phyloP scores from a whole-genome alignment of 2,797 vertebrate species.

The Poecilia wingei region DNA sequence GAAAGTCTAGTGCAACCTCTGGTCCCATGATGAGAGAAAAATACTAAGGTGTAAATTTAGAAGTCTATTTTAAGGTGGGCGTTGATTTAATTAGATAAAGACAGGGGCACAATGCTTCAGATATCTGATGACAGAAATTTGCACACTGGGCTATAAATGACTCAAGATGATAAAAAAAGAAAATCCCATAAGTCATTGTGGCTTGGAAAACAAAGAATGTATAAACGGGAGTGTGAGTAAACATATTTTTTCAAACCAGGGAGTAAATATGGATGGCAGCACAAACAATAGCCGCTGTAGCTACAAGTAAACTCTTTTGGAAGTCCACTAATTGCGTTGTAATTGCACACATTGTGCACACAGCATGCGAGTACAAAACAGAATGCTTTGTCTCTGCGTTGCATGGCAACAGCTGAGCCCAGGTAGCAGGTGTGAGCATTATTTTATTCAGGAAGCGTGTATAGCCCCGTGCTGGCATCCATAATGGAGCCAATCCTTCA shows the following conservation, averaged over 20 bases:
- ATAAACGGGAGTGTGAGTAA: not conserved
- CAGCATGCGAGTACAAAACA: slow-evolving; percentile 52
- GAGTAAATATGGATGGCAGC: slow-evolving; percentile 16
- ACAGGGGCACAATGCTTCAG: not conserved
- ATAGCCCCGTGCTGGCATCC: slow-evolving; percentile 70
- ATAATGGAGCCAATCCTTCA: slow-evolving; percentile 78
- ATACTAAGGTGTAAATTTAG: not conserved
- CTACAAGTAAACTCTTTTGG: slow-evolving; percentile 45
- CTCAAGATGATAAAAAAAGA: not conserved
- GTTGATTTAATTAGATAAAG: not conserved
- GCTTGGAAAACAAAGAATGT: not conserved
- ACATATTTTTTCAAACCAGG: slow-evolving; percentile 1
- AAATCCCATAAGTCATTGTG: not conserved
- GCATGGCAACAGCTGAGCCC: slow-evolving; percentile 72
- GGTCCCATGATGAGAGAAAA: not conserved
- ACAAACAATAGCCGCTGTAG: slow-evolving; percentile 38
- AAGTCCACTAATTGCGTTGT: slow-evolving; percentile 65
- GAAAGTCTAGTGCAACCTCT: not conserved
- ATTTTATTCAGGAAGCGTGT: slow-evolving; percentile 72
- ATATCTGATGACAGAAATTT: not conserved
- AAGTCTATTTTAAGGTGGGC: not conserved
- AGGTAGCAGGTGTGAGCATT: slow-evolving; percentile 77
- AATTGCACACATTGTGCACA: slow-evolving; percentile 66
- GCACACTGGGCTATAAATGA: not conserved
- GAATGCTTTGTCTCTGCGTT: slow-evolving; percentile 68